Evolutionary conservation across 2,797 vertebrate genomes (phyloP), one percentile per base, ranked within the genome.

Genomic region (Macroramphosus scolopax): DNA sequence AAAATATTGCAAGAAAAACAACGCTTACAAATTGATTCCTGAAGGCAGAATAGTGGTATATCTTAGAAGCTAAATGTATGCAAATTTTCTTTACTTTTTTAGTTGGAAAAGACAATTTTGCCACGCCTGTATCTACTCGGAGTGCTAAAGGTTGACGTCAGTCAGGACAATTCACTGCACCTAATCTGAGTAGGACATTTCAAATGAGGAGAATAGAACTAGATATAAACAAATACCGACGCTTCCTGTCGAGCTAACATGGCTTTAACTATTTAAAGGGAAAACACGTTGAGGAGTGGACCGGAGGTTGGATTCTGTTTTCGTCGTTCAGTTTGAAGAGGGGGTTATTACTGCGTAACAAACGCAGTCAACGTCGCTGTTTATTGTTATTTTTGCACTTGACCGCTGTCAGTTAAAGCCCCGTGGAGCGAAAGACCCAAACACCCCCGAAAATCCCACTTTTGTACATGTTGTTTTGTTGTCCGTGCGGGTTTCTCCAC

Each of bases 261-360:
- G 31, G 54, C 48, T 70, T 37, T 61, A 52, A 57, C 47, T 40
- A 68, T 84, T 88, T 83, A 86, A 87, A 85, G 81, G 76, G 77
- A 72, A 70, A 47, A 58, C 63, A 24, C 50, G 72, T 20, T 51
- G 72, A 69, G 64, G 43, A 74, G 67, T 52, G 65, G 54, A 68
- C 46, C 65, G 62, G 68, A 79, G 80, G 69, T 84, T 72, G 72
- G 75, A 77, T 84, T 78, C 80, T 81, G 80, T 81, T 85, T 83
- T 84, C 63, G 74, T 62, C 58, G 72, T 20, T 58, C 55, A 68
- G 70, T 22, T 76, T 78, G 81, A 82, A 80, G 79, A 78, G 43
- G 50, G 32, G 59, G 22, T 78, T 82, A 81, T 82, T 74, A 82
- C 77, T 63, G 72, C 61, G 76, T 75, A 70, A 81, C 51, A 79